Percentiles rank a stretch among this genome's conserved stretches.
phyloP scores from a whole-genome alignment of 1,140 invertebrate species.

The Zaprionus lachaisei region DNA sequence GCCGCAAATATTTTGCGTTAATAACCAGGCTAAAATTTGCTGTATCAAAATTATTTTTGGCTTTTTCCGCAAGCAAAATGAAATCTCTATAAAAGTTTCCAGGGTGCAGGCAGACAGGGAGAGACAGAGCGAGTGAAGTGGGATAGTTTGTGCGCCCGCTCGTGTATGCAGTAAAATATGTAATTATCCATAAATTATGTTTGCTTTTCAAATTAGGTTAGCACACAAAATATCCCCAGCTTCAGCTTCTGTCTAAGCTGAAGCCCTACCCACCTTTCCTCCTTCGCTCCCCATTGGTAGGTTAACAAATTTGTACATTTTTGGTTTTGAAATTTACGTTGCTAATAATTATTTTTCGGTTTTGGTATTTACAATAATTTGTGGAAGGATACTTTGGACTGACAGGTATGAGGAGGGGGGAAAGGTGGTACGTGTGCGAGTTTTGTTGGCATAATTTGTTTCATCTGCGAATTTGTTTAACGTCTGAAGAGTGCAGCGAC shows the following conservation, averaged over 20 bases:
- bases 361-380: slow-evolving; percentile 39
- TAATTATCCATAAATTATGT: slow-evolving; percentile 65
- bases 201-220: slow-evolving; percentile 47
- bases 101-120: neutral
- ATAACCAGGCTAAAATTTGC: slow-evolving; percentile 35
- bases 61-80: slow-evolving; percentile 24
- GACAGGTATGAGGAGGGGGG: slow-evolving; percentile 3
- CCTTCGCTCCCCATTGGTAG: neutral
- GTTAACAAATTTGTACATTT: slow-evolving; percentile 54
- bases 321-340: slow-evolving; percentile 49
- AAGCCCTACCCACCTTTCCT: neutral
- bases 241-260: neutral
- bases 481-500: slow-evolving; percentile 6
- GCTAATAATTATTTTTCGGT: slow-evolving; percentile 55
- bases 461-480: slow-evolving; percentile 7
- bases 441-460: slow-evolving; percentile 32
- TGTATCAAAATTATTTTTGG: slow-evolving; percentile 25
- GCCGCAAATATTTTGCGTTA: slow-evolving; percentile 56
- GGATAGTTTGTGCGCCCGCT: slow-evolving; percentile 1
- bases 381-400: slow-evolving; percentile 12
- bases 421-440: neutral
- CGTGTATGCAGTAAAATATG: slow-evolving; percentile 54
- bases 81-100: slow-evolving; percentile 23
- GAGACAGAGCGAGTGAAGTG: neutral
- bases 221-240: slow-evolving; percentile 6